A percentile compares a stretch with the other conserved stretches of the same genome.
These are phyloP conservation scores for Cataglyphis cursor DNA, from an alignment of 2,888 invertebrate species.

Conservation along the genomic window DNA sequence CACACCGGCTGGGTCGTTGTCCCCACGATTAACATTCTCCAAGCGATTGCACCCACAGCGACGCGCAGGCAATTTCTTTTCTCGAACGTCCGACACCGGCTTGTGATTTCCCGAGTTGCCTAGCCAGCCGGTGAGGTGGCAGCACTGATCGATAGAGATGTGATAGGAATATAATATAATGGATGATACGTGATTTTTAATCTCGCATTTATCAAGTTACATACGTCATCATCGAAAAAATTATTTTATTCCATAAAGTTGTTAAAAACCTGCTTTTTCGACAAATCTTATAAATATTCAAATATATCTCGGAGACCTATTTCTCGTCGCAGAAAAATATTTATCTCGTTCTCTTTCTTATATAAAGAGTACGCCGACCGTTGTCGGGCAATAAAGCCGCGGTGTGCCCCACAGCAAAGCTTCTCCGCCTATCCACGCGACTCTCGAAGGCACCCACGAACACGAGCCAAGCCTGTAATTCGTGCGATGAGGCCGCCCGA, in stretches of 20 bases:
- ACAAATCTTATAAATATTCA: background rate
- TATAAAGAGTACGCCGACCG: background rate
- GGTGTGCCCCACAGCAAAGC: constrained; percentile 61
- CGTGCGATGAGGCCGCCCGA: constrained; percentile 86
- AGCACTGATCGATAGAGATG: constrained; percentile 73
- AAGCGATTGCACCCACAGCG: constrained; percentile 84
- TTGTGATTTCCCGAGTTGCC: constrained; percentile 8
- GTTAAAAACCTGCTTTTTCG: background rate
- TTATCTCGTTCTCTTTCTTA: background rate
- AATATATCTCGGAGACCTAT: background rate
- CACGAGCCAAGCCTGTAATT: constrained; percentile 85
- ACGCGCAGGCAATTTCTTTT: constrained; percentile 80
- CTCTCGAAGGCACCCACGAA: constrained; percentile 83
- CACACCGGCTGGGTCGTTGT: constrained; percentile 79
- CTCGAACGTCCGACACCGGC: constrained; percentile 55
- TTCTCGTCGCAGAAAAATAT: background rate
- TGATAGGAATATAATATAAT: background rate
- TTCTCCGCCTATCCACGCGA: constrained; percentile 86
- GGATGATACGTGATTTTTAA: background rate
- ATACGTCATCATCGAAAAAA: background rate
- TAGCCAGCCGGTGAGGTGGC: constrained; percentile 67
- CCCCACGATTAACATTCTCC: constrained; percentile 83
- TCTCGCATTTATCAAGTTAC: constrained; percentile 32
- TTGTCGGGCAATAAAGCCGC: constrained; percentile 56
- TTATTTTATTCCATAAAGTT: background rate